phyloP scores from a whole-genome alignment of 2,113 vertebrate species.

The Dromas ardeola region DNA sequence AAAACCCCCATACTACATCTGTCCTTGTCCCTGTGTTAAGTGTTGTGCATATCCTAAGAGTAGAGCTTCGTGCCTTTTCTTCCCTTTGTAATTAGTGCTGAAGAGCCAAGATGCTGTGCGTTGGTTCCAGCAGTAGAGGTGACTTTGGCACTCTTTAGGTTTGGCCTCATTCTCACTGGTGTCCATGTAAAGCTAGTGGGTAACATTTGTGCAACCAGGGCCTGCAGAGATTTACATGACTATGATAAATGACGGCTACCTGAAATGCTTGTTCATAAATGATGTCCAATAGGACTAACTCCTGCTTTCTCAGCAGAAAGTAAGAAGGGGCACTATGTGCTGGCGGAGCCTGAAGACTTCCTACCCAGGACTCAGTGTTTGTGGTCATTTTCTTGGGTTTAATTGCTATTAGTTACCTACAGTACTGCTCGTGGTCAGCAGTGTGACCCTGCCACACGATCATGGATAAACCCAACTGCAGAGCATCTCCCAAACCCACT shows the following conservation, averaged over 20 bases:
- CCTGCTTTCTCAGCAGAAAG: background rate
- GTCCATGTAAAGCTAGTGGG: background rate
- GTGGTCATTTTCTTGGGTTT: background rate
- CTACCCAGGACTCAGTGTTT: background rate
- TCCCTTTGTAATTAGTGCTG: no score
- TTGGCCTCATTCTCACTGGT: background rate
- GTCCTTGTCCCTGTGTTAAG: background rate
- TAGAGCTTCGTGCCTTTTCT: background rate
- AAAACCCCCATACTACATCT: no score
- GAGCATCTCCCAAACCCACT: background rate
- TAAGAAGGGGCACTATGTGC: background rate
- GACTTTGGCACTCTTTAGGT: background rate
- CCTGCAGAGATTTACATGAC: background rate
- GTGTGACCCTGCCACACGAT: background rate
- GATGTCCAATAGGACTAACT: background rate
- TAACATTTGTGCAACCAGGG: background rate
- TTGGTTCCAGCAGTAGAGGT: background rate
- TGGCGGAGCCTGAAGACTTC: background rate
- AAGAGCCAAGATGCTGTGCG: background rate
- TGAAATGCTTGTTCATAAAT: background rate
- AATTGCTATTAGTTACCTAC: background rate
- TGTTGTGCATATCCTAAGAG: rapidly evolving
- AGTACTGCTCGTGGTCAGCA: background rate
- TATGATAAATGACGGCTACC: background rate
- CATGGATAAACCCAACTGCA: rapidly evolving